Evolutionary conservation across 2,113 vertebrate genomes (phyloP).

Genomic region (Oryzias celebensis): DNA sequence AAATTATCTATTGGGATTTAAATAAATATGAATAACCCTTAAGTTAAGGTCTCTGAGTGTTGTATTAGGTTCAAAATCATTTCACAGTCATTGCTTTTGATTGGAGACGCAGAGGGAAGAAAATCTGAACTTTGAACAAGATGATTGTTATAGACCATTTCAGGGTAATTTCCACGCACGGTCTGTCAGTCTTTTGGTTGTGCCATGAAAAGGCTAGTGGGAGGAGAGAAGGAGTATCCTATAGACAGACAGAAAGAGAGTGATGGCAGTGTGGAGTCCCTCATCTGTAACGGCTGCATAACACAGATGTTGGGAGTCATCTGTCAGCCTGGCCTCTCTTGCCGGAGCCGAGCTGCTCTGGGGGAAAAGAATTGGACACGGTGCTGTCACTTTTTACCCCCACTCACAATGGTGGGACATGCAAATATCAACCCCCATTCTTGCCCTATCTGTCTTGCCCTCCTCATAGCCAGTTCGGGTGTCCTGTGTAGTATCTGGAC

Average conservation of each 20-base stretch:
- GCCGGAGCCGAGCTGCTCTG: conserved; percentile 93
- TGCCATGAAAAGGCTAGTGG: conserved; percentile 56
- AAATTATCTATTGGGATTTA: neutral
- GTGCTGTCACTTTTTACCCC: conserved; percentile 98
- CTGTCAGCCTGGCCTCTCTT: conserved; percentile 98
- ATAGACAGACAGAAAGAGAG: conserved; percentile 66
- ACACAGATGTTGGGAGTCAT: conserved; percentile 99
- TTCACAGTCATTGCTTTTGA: conserved; percentile 65
- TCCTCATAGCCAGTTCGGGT: conserved; percentile 83
- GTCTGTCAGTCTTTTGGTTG: conserved; percentile 61
- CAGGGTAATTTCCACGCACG: conserved; percentile 74
- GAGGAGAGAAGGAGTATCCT: conserved; percentile 69
- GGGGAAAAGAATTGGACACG: conserved; percentile 98
- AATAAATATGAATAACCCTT: conserved; percentile 6
- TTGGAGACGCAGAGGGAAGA: conserved; percentile 45
- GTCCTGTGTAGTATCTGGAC: conserved; percentile 91
- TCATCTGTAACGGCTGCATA: conserved; percentile 96
- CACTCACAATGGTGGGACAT: conserved; percentile 95
- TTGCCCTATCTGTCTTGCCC: conserved; percentile 49
- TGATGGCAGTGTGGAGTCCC: conserved; percentile 86
- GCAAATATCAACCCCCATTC: conserved; percentile 84
- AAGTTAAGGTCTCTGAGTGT: conserved; percentile 16
- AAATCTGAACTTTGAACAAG: conserved; percentile 60
- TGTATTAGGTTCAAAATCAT: conserved; percentile 33
- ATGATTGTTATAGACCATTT: conserved; percentile 68